Evolutionary conservation across 2,888 invertebrate genomes (phyloP), one percentile per base, ranked within the genome.

Genomic region (Oligia latruncula): DNA sequence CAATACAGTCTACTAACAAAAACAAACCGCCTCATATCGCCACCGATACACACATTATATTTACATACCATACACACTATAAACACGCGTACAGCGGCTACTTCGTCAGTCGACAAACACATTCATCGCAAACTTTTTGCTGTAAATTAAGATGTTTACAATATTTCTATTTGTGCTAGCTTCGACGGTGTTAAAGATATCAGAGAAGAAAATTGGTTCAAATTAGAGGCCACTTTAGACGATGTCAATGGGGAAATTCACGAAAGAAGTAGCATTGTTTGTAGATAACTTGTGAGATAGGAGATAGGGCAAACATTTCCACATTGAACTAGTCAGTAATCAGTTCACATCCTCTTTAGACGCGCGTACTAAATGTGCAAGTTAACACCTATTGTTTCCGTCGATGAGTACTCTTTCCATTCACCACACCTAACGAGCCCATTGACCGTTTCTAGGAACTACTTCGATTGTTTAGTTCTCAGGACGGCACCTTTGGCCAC

Each of bases 351-450:
- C 92, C 91, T 92, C 91, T 90, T 91, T 91, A 86, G 91, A 91
- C 80, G 80, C 83, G 90, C 86, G 90, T 89, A 90, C 92, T 93
- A 92, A 92, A 92, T 91, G 91, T 86, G 88, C 90, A 92, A 91
- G 94, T 94, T 94, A 94, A 90, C 93, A 92, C 92, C 93, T 92
- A 95, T 95, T 95, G 94, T 95, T 93, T 94, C 92, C 92, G 90
- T 82, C 89, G 93, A 91, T 90, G 92, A 91, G 91, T 92, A 91
- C 91, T 92, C 90, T 92, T 91, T 91, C 91, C 91, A 93, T 93
- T 93, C 93, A 91, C 89, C 87, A 90, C 91, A 90, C 91, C 92
- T 89, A 89, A 92, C 91, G 89, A 91, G 89, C 86, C 88, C 90
- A 92, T 92, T 92, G 90, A 91, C 84, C 75, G 89, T 81, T 95